Evolutionary conservation across 2,888 invertebrate species (phyloP).

Genomic region (Neoitamus cyanurus): DNA sequence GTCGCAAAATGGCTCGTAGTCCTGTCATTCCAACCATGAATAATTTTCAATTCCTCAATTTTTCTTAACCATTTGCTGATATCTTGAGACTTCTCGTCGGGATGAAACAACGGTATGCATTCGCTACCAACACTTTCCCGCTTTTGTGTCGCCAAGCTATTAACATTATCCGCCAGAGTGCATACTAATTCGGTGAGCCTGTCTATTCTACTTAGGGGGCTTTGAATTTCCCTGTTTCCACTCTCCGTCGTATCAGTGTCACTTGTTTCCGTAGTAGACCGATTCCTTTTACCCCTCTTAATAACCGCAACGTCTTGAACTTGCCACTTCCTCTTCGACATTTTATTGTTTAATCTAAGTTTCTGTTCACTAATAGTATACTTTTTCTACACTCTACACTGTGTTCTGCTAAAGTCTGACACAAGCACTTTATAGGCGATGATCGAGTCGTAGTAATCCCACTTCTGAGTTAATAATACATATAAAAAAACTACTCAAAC

Average conservation of each 20-base stretch:
- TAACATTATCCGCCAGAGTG: neutral
- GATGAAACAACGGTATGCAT: conserved; percentile 44
- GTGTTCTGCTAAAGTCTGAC: neutral
- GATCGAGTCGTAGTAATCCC: neutral
- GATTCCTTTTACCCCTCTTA: neutral
- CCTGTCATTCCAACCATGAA: conserved; percentile 46
- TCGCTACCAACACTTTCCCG: neutral
- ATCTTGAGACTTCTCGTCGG: conserved; percentile 41
- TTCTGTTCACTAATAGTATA: neutral
- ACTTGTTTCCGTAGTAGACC: neutral
- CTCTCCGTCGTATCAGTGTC: neutral
- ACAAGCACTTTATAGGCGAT: neutral
- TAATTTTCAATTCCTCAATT: conserved; percentile 45
- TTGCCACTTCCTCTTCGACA: neutral
- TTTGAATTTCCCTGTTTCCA: neutral
- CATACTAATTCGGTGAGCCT: neutral
- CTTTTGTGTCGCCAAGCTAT: neutral
- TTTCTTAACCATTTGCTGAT: conserved; percentile 42
- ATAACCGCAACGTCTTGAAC: neutral
- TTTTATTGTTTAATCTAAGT: neutral
- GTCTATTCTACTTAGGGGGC: neutral
- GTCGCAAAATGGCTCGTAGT: conserved; percentile 44
- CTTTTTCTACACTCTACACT: no score
- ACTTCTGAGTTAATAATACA: neutral
- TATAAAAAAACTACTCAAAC: no score